These are phyloP conservation scores for Andrena camellia DNA, from an alignment of 2,888 invertebrate genomes.

Conservation along the genomic window DNA sequence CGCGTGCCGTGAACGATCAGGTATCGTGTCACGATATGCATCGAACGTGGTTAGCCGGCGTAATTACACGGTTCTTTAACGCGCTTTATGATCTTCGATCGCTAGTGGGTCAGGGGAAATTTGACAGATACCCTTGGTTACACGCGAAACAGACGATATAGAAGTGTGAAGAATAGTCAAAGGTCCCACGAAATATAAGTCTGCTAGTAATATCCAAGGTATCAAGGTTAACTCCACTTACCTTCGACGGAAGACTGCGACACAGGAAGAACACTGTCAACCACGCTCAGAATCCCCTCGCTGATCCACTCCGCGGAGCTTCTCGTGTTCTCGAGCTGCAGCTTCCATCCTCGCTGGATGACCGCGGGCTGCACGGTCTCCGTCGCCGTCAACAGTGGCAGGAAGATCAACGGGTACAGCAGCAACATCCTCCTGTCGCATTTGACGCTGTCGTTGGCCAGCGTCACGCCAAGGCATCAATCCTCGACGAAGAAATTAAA, in stretches of 20 bases:
- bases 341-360: constrained; percentile 36
- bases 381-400: constrained; percentile 67
- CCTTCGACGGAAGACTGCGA: constrained; percentile 69
- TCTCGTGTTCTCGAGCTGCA: constrained; percentile 37
- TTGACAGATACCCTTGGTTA: too few relatives aligned
- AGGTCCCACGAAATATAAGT: too few relatives aligned
- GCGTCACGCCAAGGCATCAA: not conserved
- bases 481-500: not conserved
- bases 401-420: constrained; percentile 68
- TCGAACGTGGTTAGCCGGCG: constrained; percentile 14
- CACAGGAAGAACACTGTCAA: constrained; percentile 70
- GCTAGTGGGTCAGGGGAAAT: too few relatives aligned
- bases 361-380: constrained; percentile 61
- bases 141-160: too few relatives aligned
- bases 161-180: too few relatives aligned
- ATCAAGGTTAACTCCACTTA: constrained; percentile 18
- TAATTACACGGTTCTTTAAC: constrained; percentile 55
- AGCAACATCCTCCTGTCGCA: constrained; percentile 72
- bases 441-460: constrained; percentile 32
- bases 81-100: constrained; percentile 13
- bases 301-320: constrained; percentile 68
- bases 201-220: not conserved
- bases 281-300: constrained; percentile 70
- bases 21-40: constrained; percentile 42
- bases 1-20: constrained; percentile 43